Base-by-base conservation (phyloP, 1,140 invertebrate genomes). In the Diplogasteroides magnus region DNA sequence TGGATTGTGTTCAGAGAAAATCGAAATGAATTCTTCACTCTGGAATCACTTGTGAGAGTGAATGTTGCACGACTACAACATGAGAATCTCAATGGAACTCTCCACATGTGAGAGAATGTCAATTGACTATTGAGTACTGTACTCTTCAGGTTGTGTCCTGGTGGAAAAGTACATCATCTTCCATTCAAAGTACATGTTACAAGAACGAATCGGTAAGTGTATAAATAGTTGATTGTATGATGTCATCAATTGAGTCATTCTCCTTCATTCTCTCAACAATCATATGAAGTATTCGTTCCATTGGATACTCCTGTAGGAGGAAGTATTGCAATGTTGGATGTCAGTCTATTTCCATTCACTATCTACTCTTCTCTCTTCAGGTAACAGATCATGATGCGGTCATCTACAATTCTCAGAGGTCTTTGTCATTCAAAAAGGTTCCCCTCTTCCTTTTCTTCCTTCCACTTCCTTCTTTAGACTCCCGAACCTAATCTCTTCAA, bases 331-430 rank as follows among this genome's bases (percentile, higher is more conserved):
- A 55, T 14, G 2, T 19, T 72, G 15, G 73, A 74, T 28, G 73
- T 72, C 15, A 11, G 68, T 48, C 37, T 11, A 11, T 48, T 48
- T 48, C 6, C 6, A 64, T 31, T 31, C 11, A n/a, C 29, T 27
- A 13, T 13, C 23, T 14, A 64, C 11, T n/a, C n/a, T 14, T 23
- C 13, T 26, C 11, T 55, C 6, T 64, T 23, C 59, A 68, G 66
- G 66, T 72, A 19, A 67, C 59, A 6, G 73, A 74, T 62, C 68
- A 74, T 27, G 73, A 74, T 64, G 70, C 73, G 37, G 73, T 74
- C 0, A 71, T 74, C 61, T 74, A 74, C 65, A 74, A 74, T 32
- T 74, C 73, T 0, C 64, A 74, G 28, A 37, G 67, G 23, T 37
- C 60, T 32, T 31, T 74, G 6, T 58, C 70, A 0, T 71, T 74